Conservation (phyloP, 2,797 vertebrate genomes). For the Astyanax mexicanus region DNA sequence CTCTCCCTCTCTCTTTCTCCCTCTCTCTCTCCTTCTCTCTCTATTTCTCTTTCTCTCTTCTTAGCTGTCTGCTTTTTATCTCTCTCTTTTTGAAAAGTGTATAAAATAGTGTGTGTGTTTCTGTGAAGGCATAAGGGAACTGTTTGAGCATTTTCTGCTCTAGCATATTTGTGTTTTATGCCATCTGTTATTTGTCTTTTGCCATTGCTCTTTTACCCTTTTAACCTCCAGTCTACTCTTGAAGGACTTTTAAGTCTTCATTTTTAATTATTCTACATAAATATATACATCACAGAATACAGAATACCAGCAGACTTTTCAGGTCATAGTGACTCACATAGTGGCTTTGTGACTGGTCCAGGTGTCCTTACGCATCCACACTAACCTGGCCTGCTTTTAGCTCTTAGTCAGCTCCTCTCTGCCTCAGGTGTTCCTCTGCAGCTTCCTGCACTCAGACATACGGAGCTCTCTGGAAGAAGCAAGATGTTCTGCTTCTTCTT, state of each 20-base stretch:
- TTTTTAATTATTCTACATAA: not conserved
- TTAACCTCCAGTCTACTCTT: constrained; percentile 2
- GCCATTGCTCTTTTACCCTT: not conserved
- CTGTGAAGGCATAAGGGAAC: not conserved
- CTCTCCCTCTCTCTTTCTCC: too few relatives aligned
- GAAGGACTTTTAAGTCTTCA: not conserved
- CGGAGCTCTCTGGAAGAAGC: not conserved
- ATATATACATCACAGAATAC: not conserved
- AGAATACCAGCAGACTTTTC: constrained; percentile 3
- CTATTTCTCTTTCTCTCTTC: too few relatives aligned
- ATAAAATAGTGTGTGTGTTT: not conserved
- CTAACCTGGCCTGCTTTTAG: constrained; percentile 53
- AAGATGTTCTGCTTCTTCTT: not conserved
- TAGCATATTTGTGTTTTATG: not conserved
- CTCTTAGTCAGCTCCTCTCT: constrained; percentile 18
- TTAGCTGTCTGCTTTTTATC: too few relatives aligned
- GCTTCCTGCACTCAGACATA: not conserved
- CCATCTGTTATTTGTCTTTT: constrained; percentile 7
- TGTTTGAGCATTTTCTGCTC: not conserved
- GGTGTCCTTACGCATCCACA: constrained; percentile 34
- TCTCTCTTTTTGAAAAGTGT: too few relatives aligned
- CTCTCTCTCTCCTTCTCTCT: too few relatives aligned
- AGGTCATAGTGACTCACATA: constrained; percentile 32
- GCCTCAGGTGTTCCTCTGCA: not conserved
- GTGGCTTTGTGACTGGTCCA: constrained; percentile 45